These are phyloP conservation scores for Clarias batrachus DNA, from an alignment of 2,113 vertebrate species.

Conservation along the genomic window DNA sequence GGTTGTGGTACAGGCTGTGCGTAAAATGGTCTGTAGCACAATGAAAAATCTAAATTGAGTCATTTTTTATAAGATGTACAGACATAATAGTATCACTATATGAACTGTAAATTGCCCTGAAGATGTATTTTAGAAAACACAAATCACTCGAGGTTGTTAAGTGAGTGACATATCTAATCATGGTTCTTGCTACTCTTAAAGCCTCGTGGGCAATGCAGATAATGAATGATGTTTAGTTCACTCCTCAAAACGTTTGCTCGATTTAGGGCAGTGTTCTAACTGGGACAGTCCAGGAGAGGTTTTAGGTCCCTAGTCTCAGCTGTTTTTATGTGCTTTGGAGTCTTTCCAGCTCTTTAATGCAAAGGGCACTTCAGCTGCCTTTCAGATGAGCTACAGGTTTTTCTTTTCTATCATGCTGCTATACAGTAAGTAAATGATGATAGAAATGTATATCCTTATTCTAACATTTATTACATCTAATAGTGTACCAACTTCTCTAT, in stretches of 20 bases:
- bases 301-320: neutral
- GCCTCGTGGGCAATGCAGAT: neutral
- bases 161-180: constrained; percentile 5
- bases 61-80: neutral
- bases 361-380: neutral
- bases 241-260: neutral
- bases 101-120: neutral
- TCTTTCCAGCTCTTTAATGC: neutral
- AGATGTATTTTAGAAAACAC: neutral
- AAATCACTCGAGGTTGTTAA: neutral
- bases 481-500: no score
- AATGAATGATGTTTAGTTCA: constrained; percentile 32
- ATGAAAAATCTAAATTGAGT: constrained; percentile 23
- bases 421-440: neutral
- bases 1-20: neutral
- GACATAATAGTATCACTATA: neutral
- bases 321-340: constrained; percentile 9
- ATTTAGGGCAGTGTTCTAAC: constrained; percentile 29
- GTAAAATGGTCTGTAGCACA: constrained; percentile 8
- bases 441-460: neutral
- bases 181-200: constrained; percentile 1
- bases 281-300: constrained; percentile 24
- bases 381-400: neutral
- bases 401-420: neutral
- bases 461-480: neutral